A percentile compares a stretch with the other conserved stretches of the same genome.
These are phyloP conservation scores for Prochilodus magdalenae DNA, from an alignment of 2,113 vertebrate species.

Conservation along the genomic window DNA sequence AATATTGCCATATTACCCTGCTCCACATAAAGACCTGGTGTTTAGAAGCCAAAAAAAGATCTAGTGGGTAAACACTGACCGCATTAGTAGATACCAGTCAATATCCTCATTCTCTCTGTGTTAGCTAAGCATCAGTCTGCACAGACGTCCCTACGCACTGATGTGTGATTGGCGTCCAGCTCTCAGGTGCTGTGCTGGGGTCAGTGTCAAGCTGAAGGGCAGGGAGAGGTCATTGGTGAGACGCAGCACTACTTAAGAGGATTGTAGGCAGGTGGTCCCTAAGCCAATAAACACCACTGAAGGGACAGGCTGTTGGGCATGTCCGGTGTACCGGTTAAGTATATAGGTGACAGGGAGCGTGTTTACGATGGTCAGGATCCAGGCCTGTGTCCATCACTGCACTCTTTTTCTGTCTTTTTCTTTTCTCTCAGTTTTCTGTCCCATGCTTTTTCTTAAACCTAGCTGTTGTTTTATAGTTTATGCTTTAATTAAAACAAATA, in stretches of 20 bases:
- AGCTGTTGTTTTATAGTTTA: background rate
- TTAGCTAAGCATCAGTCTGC: slow-evolving; percentile 1
- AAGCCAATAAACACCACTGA: slow-evolving; percentile 24
- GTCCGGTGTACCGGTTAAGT: background rate
- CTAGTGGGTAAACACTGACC: background rate
- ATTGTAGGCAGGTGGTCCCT: slow-evolving; percentile 38
- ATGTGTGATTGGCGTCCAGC: slow-evolving; percentile 14
- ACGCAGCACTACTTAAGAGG: slow-evolving; percentile 28
- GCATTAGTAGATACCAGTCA: background rate
- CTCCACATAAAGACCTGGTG: background rate
- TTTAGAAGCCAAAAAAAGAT: background rate
- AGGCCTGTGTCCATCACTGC: background rate
- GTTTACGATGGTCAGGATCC: background rate
- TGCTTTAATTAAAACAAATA: background rate
- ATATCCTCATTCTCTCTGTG: background rate
- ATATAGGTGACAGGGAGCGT: background rate
- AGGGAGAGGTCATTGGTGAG: slow-evolving; percentile 24
- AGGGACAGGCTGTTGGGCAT: background rate
- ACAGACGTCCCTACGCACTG: background rate
- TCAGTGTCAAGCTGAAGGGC: slow-evolving; percentile 26
- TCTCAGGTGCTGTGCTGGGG: background rate
- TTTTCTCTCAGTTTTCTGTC: background rate
- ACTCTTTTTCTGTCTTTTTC: background rate
- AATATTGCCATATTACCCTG: too few species aligned
- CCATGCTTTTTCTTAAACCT: background rate